Evolutionary conservation across 2,888 invertebrate species (phyloP), one percentile per base, ranked within the genome.

Genomic region (Idaea dimidiata): DNA sequence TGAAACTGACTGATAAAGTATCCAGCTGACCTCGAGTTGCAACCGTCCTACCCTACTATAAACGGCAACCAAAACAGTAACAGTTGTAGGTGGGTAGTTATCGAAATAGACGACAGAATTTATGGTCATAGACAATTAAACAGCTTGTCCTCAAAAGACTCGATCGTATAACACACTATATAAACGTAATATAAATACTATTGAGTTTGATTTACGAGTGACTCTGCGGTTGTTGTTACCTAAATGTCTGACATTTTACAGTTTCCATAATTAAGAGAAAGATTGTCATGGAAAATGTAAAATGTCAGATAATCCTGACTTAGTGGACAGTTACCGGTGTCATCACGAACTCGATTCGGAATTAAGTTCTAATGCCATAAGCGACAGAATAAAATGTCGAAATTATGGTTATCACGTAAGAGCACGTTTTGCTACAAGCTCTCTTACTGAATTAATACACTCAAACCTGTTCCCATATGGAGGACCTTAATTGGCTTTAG

Each of bases 281-380:
- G 76, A 73, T 68, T 62, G 70, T 72, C 68, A 71, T 68, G 75
- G 76, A 76, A 78, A 73, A 74, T 67, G 67, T 76, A 62, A 72
- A 78, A 76, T 71, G 72, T 74, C 71, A 72, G 67, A 78, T 82
- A 82, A 83, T 81, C 72, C 78, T 78, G 76, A 81, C 77, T 81
- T 79, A 84, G 77, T 72, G 72, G 80, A 82, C 85, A 81, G 81
- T 70, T 80, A 79, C 81, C 71, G 69, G 74, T 71, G 73, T 71
- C 76, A 72, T 75, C 74, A 73, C 72, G 69, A 69, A 77, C 75
- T 73, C 72, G 69, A 79, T 74, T 74, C 73, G 69, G 75, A 81
- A 86, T 85, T 79, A 78, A 82, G 81, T 77, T 79, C 79, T 82
- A 80, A 82, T 65, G 59, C 65, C 66, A 79, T 81, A 78, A 70